A percentile compares a stretch with the other conserved stretches of the same genome.
Evolutionary conservation across 2,888 invertebrate species (phyloP).

Genomic region (Sarcophaga caerulescens): DNA sequence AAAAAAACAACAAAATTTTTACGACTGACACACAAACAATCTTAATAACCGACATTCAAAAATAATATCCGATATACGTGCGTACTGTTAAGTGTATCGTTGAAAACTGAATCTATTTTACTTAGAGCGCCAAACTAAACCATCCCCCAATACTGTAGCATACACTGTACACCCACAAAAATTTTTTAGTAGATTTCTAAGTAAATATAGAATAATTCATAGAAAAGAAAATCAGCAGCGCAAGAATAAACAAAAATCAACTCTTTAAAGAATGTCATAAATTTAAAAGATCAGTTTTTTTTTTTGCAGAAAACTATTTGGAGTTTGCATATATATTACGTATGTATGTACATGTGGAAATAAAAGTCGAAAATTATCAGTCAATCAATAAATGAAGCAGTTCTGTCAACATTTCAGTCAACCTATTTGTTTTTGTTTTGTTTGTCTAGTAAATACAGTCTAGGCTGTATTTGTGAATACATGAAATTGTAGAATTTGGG

Average conservation of each 20-base stretch:
- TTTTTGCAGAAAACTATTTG: too few relatives aligned
- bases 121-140: slow-evolving; percentile 54
- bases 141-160: background rate
- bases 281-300: background rate
- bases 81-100: slow-evolving; percentile 48
- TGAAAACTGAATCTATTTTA: slow-evolving; percentile 47
- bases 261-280: background rate
- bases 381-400: too few relatives aligned
- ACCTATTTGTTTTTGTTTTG: too few relatives aligned
- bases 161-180: slow-evolving; percentile 28
- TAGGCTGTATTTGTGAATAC: too few relatives aligned
- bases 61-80: background rate
- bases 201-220: background rate
- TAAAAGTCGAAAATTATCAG: too few relatives aligned
- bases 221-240: background rate
- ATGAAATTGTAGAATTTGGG: too few relatives aligned
- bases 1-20: background rate
- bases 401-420: too few relatives aligned
- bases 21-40: slow-evolving; percentile 20
- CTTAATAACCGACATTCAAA: background rate
- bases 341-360: too few relatives aligned
- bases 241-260: too few relatives aligned
- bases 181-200: slow-evolving; percentile 25
- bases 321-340: too few relatives aligned
- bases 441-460: too few relatives aligned